A percentile compares a stretch with the other conserved stretches of the same genome.
Conservation (phyloP, 1,140 invertebrate genomes). For the Macrobrachium rosenbergii region DNA sequence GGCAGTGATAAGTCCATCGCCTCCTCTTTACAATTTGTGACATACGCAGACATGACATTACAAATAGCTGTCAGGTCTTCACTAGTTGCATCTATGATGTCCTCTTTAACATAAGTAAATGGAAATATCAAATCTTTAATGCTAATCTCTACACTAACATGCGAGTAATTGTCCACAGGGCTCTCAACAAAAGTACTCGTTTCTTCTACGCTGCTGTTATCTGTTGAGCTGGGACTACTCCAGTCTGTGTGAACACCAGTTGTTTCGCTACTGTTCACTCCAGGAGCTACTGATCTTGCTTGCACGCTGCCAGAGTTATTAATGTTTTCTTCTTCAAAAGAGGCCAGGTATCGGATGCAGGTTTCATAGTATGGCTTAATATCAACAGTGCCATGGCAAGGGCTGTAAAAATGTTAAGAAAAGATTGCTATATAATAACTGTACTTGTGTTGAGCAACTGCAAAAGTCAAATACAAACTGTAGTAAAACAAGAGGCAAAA, state of each 20-base stretch:
- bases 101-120: not conserved
- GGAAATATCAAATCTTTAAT: not conserved
- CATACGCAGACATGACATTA: conserved; percentile 27
- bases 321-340: not conserved
- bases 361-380: conserved; percentile 33
- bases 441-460: too few relatives aligned
- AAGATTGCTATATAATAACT: not conserved
- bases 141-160: not conserved
- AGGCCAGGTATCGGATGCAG: conserved; percentile 10
- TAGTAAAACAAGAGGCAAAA: too few relatives aligned
- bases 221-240: too few relatives aligned
- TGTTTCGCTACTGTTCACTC: not conserved
- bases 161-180: not conserved
- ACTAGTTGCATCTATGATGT: not conserved
- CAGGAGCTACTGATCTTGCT: too few relatives aligned
- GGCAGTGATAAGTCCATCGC: not conserved
- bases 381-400: conserved; percentile 30
- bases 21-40: conserved; percentile 1
- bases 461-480: too few relatives aligned
- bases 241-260: too few relatives aligned
- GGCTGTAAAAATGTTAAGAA: not conserved
- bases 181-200: too few relatives aligned
- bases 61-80: conserved; percentile 13
- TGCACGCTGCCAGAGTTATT: not conserved
- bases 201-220: too few relatives aligned